phyloP scores from a whole-genome alignment of 2,888 invertebrate species.

The Agrochola litura region DNA sequence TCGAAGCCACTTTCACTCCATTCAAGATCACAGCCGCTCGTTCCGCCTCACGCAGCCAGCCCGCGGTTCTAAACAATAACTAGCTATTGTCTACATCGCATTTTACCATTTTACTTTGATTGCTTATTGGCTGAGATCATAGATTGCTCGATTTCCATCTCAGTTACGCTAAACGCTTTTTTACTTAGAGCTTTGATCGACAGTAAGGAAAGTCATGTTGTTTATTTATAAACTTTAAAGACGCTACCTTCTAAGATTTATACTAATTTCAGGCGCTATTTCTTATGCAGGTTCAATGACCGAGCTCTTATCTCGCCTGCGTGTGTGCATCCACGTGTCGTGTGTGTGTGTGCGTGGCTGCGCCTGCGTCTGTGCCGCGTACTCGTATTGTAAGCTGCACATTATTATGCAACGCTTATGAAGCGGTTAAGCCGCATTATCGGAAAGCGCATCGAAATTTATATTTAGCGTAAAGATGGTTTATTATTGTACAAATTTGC shows the following conservation, averaged over 20 bases:
- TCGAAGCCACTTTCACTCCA: constrained; percentile 87
- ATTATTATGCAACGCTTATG: constrained; percentile 84
- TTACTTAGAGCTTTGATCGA: constrained; percentile 26
- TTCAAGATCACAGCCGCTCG: constrained; percentile 84
- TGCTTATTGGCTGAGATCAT: constrained; percentile 55
- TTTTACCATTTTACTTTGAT: constrained; percentile 67
- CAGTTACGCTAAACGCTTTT: constrained; percentile 29
- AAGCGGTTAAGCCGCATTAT: constrained; percentile 78
- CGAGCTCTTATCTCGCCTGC: constrained; percentile 83
- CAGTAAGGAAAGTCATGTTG: constrained; percentile 28
- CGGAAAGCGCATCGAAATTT: constrained; percentile 73
- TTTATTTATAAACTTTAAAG: constrained; percentile 59
- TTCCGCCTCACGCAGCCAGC: constrained; percentile 79
- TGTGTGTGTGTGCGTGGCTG: constrained; percentile 70
- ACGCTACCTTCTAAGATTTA: constrained; percentile 70
- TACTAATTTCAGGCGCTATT: constrained; percentile 86
- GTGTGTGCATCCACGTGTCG: constrained; percentile 78
- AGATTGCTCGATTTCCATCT: constrained; percentile 51
- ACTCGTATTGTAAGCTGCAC: constrained; percentile 76
- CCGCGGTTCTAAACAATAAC: constrained; percentile 75
- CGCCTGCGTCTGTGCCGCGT: constrained; percentile 75
- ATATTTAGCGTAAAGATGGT: constrained; percentile 62
- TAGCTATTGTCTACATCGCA: constrained; percentile 72
- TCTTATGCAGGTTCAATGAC: constrained; percentile 83
- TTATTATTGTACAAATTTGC: constrained; percentile 52